These are phyloP conservation scores for Epinotia ramella DNA, from an alignment of 2,888 invertebrate species.

Conservation along the genomic window DNA sequence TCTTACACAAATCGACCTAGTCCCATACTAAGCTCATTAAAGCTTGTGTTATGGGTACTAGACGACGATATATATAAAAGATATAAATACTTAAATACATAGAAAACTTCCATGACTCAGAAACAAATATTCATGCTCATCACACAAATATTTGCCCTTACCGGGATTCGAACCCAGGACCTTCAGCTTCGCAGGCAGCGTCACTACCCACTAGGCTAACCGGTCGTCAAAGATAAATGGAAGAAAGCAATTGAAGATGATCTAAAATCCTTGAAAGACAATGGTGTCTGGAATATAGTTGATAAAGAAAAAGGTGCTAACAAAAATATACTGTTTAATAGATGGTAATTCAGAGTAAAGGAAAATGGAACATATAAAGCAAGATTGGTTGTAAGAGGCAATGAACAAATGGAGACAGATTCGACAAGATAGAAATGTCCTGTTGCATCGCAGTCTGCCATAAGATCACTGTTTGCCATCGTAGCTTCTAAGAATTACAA, in stretches of 20 bases:
- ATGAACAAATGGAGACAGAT: background rate
- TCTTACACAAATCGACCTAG: too few relatives aligned
- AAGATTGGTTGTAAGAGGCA: conserved; percentile 4
- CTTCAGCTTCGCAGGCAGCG: too few relatives aligned
- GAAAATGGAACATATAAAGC: conserved; percentile 8
- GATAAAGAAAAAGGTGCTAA: background rate
- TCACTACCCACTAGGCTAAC: too few relatives aligned
- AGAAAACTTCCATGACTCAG: too few relatives aligned
- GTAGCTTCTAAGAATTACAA: background rate
- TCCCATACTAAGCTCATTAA: too few relatives aligned
- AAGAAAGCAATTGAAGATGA: conserved; percentile 11
- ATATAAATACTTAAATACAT: too few relatives aligned
- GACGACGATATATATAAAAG: too few relatives aligned
- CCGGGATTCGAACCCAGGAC: too few relatives aligned
- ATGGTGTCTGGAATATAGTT: background rate
- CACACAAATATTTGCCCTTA: too few relatives aligned
- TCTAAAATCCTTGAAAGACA: background rate
- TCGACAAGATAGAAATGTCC: background rate
- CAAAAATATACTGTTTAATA: background rate
- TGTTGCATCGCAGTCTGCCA: background rate
- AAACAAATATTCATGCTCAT: too few relatives aligned
- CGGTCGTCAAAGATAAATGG: too few relatives aligned
- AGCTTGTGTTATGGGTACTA: too few relatives aligned
- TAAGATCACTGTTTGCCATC: conserved; percentile 5
- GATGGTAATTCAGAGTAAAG: conserved; percentile 1